These are phyloP conservation scores for Sparidentex hasta DNA, from an alignment of 2,797 vertebrate genomes.

Conservation along the genomic window DNA sequence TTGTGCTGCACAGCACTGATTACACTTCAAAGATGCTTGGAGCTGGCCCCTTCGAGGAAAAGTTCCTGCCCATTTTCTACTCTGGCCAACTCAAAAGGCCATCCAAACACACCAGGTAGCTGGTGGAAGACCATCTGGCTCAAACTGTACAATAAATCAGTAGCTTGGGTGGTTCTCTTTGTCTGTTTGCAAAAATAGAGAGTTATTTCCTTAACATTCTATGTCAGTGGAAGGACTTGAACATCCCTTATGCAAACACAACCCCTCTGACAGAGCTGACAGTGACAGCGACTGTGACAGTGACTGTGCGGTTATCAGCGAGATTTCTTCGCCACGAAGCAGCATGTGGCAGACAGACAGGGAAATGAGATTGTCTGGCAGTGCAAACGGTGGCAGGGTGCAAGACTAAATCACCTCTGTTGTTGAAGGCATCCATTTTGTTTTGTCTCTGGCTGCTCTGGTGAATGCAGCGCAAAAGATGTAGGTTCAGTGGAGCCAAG, in stretches of 20 bases:
- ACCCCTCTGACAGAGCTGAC: not conserved
- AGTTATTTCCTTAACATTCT: not conserved
- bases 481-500: not conserved
- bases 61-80: slow-evolving; percentile 44
- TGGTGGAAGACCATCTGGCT: slow-evolving; percentile 48
- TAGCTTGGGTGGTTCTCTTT: slow-evolving; percentile 16
- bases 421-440: slow-evolving; percentile 54
- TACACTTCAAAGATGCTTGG: slow-evolving; percentile 70
- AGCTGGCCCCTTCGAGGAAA: slow-evolving; percentile 25
- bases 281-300: not conserved
- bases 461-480: not conserved
- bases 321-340: slow-evolving; percentile 17
- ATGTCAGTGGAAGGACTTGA: not conserved
- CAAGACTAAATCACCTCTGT: slow-evolving; percentile 39
- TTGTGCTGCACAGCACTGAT: slow-evolving; percentile 65
- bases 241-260: not conserved
- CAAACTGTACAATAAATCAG: slow-evolving; percentile 44
- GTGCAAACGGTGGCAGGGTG: not conserved
- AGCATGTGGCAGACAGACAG: slow-evolving; percentile 17
- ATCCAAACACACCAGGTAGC: slow-evolving; percentile 35
- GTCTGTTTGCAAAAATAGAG: not conserved
- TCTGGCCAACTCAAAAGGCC: slow-evolving; percentile 45
- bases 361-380: slow-evolving; percentile 27
- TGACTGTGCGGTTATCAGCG: slow-evolving; percentile 29
- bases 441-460: slow-evolving; percentile 51